Evolutionary conservation across 2,797 vertebrate species (phyloP), one percentile per base, ranked within the genome.

Genomic region (Crax fasciolata): DNA sequence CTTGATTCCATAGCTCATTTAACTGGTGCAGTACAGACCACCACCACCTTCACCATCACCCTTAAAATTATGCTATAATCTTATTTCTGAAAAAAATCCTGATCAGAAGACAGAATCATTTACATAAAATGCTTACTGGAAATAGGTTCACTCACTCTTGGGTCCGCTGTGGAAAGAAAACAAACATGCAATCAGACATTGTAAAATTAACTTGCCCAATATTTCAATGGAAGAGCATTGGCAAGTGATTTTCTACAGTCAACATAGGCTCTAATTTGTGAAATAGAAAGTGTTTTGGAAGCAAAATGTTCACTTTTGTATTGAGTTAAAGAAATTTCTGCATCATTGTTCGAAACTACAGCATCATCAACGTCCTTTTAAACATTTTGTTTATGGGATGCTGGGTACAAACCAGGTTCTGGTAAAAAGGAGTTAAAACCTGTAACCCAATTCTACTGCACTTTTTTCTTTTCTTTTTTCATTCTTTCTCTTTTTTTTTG

Each of bases 71-170:
- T 11, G 73, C 81, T 93, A n/a, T 35, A 6, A 68, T 78, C 65
- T 94, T 43, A 84, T 76, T 92, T 86, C 89, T 92, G 87, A 95
- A 96, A 96, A 95, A 79, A 86, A 3, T 52, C 54, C 70, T 74
- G 41, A 94, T 89, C 49, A 68, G 61, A 84, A 55, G 54, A 48
- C 41, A 52, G 1, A 25, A 52, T 84, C 57, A 35, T 67, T n/a
- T 28, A 41, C 52, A 41, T 19, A 85, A 73, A 73, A 86, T 59
- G 96, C 97, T 99, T 97, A 99, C 99, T 99, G 98, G 99, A 98
- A 94, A 98, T 98, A 25, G 98, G 97, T 96, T 99, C 99, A 0
- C 98, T 99, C 91, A 99, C 99, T 96, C 99, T 98, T 63, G 99
- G 99, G 97, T 99, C 99, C 90, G 99, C 99, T 99, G 89, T 93